A percentile compares a stretch with the other conserved stretches of the same genome.
phyloP scores from a whole-genome alignment of 1,140 invertebrate genomes.

The Drosophila ficusphila region DNA sequence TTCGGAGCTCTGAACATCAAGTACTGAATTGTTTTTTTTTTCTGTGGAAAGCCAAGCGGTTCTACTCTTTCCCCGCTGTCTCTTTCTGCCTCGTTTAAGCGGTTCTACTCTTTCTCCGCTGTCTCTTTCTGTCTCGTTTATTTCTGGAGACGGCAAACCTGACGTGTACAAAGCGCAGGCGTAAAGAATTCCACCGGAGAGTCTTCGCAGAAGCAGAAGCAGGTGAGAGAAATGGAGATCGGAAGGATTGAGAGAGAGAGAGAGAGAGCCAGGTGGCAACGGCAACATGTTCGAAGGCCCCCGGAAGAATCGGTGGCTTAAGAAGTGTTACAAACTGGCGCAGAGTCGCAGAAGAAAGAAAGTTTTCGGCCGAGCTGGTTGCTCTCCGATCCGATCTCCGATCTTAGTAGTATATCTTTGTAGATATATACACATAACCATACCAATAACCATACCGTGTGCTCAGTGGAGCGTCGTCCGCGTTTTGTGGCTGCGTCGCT shows the following conservation, averaged over 20 bases:
- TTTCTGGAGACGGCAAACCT: conserved; percentile 54
- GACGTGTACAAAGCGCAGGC: conserved; percentile 74
- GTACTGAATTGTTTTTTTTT: background rate
- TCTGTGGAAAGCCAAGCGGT: conserved; percentile 5
- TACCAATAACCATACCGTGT: conserved; percentile 34
- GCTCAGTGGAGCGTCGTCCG: conserved; percentile 70
- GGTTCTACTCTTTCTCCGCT: background rate
- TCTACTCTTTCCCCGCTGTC: conserved; percentile 2
- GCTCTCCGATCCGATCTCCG: conserved; percentile 34
- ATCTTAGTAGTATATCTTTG: conserved; percentile 2
- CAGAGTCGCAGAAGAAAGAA: conserved; percentile 76
- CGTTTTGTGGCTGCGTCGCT: conserved; percentile 63
- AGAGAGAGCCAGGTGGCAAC: background rate
- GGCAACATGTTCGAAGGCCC: conserved; percentile 58
- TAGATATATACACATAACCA: background rate
- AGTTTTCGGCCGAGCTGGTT: conserved; percentile 77
- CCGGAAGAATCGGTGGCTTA: conserved; percentile 63
- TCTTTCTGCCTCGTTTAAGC: too few species aligned
- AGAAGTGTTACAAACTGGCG: conserved; percentile 78
- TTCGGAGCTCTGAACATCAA: background rate
- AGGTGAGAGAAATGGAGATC: conserved; percentile 24
- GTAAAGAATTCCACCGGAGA: conserved; percentile 58
- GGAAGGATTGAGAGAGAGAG: conserved; percentile 22
- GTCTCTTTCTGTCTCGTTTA: conserved; percentile 33
- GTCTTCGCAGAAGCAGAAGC: background rate